Evolutionary conservation across 2,797 vertebrate genomes (phyloP).

Genomic region (Helicolenus hilgendorfi): DNA sequence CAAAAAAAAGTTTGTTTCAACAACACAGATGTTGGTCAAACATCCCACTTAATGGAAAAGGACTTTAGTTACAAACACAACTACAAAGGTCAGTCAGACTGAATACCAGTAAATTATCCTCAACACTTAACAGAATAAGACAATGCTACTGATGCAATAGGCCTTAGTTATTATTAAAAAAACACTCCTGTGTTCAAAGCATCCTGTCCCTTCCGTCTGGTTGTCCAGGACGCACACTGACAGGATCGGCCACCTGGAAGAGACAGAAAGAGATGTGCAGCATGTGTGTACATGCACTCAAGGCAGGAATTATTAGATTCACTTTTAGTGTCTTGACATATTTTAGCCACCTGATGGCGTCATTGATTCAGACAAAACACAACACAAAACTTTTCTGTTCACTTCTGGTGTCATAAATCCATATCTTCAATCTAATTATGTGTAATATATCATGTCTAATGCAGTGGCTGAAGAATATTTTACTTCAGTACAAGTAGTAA

Average conservation of each 20-base stretch:
- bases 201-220: neutral
- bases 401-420: neutral
- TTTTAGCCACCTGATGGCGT: slow-evolving; percentile 50
- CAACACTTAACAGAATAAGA: too few relatives aligned
- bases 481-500: neutral
- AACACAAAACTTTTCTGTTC: neutral
- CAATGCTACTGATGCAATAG: too few relatives aligned
- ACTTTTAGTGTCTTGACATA: neutral
- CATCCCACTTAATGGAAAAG: too few relatives aligned
- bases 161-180: too few relatives aligned
- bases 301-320: neutral
- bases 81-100: too few relatives aligned
- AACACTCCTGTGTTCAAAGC: too few relatives aligned
- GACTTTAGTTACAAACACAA: too few relatives aligned
- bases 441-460: neutral
- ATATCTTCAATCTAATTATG: neutral
- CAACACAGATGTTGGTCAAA: too few relatives aligned
- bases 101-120: too few relatives aligned
- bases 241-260: slow-evolving; percentile 18
- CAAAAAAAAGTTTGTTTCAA: too few relatives aligned
- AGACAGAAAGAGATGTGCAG: neutral
- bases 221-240: neutral
- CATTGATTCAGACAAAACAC: neutral
- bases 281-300: neutral
- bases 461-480: neutral